Evolutionary conservation across 2,797 vertebrate species (phyloP).

Genomic region (Protosalanx chinensis): DNA sequence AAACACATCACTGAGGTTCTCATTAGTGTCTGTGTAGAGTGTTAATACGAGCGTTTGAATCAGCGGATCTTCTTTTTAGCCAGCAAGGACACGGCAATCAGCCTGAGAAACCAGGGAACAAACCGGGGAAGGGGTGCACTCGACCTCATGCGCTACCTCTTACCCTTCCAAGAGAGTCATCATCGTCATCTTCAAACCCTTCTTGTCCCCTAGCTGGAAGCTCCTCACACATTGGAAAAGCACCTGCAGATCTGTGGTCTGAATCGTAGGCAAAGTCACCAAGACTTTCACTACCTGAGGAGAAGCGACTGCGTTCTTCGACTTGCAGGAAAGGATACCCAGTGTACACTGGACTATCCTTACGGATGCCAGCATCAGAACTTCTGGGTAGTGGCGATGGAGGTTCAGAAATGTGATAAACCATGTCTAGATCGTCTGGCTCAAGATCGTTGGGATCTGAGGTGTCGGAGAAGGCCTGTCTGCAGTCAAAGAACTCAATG

Average conservation of each 20-base stretch:
- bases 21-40: constrained; percentile 1
- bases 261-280: constrained; percentile 72
- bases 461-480: constrained; percentile 61
- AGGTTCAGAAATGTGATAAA: constrained; percentile 62
- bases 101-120: constrained; percentile 31
- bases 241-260: constrained; percentile 51
- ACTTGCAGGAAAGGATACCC: constrained; percentile 39
- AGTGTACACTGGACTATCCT: constrained; percentile 23
- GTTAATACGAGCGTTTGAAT: not conserved
- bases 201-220: constrained; percentile 68
- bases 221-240: constrained; percentile 76
- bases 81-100: constrained; percentile 45
- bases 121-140: constrained; percentile 37
- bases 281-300: constrained; percentile 63
- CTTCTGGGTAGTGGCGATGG: constrained; percentile 55
- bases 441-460: constrained; percentile 62
- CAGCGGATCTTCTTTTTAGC: constrained; percentile 14
- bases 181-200: constrained; percentile 66
- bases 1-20: not conserved
- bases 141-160: constrained; percentile 64
- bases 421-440: constrained; percentile 30
- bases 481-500: constrained; percentile 72
- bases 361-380: constrained; percentile 38
- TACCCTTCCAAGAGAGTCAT: constrained; percentile 85
- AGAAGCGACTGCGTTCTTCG: constrained; percentile 52